Evolutionary conservation across 2,888 invertebrate species (phyloP).

Genomic region (Archaeoteleia sp.): DNA sequence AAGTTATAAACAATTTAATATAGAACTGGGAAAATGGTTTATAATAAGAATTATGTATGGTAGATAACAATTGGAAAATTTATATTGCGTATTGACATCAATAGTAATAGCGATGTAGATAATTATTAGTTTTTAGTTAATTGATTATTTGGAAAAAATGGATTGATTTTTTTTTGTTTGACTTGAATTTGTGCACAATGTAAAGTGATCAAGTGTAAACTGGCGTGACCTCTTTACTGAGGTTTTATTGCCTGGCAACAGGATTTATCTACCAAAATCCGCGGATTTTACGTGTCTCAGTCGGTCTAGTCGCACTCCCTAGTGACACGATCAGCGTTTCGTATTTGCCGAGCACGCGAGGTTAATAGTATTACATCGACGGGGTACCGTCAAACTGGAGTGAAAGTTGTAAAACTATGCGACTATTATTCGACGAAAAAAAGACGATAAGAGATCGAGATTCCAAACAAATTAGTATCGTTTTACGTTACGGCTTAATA

Average conservation of each 20-base stretch:
- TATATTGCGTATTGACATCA: too few relatives aligned
- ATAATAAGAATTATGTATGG: too few relatives aligned
- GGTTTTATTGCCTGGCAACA: slow-evolving; percentile 35
- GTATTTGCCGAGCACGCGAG: slow-evolving; percentile 34
- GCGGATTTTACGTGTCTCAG: slow-evolving; percentile 32
- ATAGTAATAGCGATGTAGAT: too few relatives aligned
- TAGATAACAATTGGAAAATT: too few relatives aligned
- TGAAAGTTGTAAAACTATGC: slow-evolving; percentile 25
- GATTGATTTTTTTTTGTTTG: too few relatives aligned
- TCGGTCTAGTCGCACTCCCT: slow-evolving; percentile 17
- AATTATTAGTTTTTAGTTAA: too few relatives aligned
- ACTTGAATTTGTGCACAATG: slow-evolving; percentile 24
- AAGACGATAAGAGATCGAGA: too few relatives aligned
- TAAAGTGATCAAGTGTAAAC: slow-evolving; percentile 29
- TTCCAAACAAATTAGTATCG: slow-evolving; percentile 32
- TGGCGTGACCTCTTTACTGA: slow-evolving; percentile 30
- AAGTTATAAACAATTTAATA: too few relatives aligned
- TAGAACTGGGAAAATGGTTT: too few relatives aligned
- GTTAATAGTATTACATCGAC: slow-evolving; percentile 40
- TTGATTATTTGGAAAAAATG: too few relatives aligned
- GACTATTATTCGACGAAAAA: slow-evolving; percentile 31
- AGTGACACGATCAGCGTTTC: slow-evolving; percentile 27
- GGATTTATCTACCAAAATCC: slow-evolving; percentile 35
- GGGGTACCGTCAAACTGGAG: slow-evolving; percentile 19
- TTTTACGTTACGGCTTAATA: too few relatives aligned